Base-by-base conservation (phyloP, 2,888 invertebrate species). In the Abscondita cerata region DNA sequence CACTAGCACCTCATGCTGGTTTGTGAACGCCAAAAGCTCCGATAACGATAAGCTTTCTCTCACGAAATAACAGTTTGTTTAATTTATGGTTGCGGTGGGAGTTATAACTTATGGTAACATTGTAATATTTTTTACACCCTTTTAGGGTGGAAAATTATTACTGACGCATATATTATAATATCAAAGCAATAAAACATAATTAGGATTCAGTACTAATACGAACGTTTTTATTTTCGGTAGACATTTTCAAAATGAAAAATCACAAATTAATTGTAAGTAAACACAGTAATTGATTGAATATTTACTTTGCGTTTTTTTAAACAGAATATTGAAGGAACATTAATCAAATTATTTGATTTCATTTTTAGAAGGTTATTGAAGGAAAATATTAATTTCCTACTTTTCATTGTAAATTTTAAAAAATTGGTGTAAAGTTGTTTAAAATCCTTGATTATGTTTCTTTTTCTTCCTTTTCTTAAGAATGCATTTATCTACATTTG, bases 1-100 rank as follows among this genome's bases (percentile, higher is more conserved):
- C 59, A 46, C 52, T 67, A 68, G 69, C 72, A 73, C 73, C 73
- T 73, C 73, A 72, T 66, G 73, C 68, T 69, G 72, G 64, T 65
- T 68, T 67, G 73, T 65, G 72, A 69, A 72, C 73, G 75, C 75
- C 73, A 76, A 75, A 77, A 75, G 73, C 71, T 66, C 72, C 78
- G 77, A 78, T 80, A 78, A 77, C 78, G 79, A 78, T 79, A 79
- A 79, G 77, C 73, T 76, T 72, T 62, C 62, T 76, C 77, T 75
- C 78, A 75, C 77, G 78, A 75, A 77, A 76, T 77, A 78, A 76
- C 80, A 78, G 78, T 79, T 74, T 76, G 76, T 76, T 77, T 78
- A 76, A 75, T 80, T 80, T 79, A 80, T 73, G 77, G 74, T 75
- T 73, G 72, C 75, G 74, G 72, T 72, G 69, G 75, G 76, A 75